Evolutionary conservation across 2,113 vertebrate species (phyloP).

Genomic region (Nothoprocta pentlandii): DNA sequence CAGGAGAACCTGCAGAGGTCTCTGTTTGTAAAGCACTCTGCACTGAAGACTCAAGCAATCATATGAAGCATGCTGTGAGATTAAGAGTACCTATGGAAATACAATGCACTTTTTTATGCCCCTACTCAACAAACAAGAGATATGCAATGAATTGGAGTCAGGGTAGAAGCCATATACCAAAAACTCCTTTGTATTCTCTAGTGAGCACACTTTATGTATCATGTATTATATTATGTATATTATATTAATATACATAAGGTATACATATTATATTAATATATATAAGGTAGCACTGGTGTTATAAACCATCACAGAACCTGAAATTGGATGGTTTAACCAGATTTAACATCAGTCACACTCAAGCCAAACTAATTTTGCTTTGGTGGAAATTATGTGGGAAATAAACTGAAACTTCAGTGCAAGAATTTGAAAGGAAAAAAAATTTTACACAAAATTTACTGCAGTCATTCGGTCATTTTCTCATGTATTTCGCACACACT

Average conservation of each 20-base stretch:
- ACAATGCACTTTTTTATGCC: not conserved
- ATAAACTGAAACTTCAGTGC: not conserved
- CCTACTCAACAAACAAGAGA: not conserved
- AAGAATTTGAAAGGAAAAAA: not conserved
- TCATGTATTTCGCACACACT: not conserved
- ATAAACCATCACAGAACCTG: not conserved
- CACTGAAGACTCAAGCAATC: not conserved
- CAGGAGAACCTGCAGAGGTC: not conserved
- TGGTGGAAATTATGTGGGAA: not conserved
- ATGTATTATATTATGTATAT: too few species aligned
- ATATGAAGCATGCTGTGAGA: not conserved
- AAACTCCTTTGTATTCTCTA: not conserved
- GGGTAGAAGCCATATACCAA: not conserved
- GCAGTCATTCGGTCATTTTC: not conserved
- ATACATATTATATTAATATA: too few species aligned
- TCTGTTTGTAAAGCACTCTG: not conserved
- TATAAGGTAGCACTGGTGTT: not conserved
- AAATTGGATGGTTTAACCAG: not conserved
- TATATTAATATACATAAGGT: not conserved
- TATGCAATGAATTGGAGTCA: not conserved
- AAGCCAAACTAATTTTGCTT: not conserved
- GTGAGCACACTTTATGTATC: not conserved
- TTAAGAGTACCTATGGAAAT: not conserved
- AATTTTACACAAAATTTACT: not conserved
- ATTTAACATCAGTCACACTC: not conserved